Percentiles rank a stretch among this genome's conserved stretches.
These are phyloP conservation scores for Puntigrus tetrazona DNA, from an alignment of 2,113 vertebrate species.

Conservation along the genomic window DNA sequence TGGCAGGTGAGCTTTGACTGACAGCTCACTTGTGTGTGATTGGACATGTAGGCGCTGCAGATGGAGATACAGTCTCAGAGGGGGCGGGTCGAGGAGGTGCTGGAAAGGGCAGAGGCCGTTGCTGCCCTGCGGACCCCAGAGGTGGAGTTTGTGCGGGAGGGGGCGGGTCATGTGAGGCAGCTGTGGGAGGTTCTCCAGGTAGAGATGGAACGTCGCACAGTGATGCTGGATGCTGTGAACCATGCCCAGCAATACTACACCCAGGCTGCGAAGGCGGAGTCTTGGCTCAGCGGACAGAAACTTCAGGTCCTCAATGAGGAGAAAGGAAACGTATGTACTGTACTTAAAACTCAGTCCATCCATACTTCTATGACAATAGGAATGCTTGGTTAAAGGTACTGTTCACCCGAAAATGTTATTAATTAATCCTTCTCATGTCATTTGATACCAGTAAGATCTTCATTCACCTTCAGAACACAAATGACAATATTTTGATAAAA, in stretches of 20 bases:
- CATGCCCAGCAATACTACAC: slow-evolving; percentile 90
- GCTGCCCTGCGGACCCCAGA: slow-evolving; percentile 79
- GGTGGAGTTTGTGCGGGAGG: slow-evolving; percentile 78
- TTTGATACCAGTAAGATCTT: no score
- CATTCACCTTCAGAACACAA: no score
- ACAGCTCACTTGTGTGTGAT: slow-evolving; percentile 1
- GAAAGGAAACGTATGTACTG: slow-evolving; percentile 82
- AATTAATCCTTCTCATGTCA: no score
- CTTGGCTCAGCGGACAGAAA: slow-evolving; percentile 93
- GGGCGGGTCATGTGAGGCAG: slow-evolving; percentile 79
- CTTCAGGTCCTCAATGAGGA: slow-evolving; percentile 89
- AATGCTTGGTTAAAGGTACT: not conserved
- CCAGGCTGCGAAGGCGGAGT: slow-evolving; percentile 85
- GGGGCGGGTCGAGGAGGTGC: slow-evolving; percentile 80
- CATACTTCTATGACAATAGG: not conserved
- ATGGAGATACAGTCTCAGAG: slow-evolving; percentile 87
- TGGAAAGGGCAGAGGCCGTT: slow-evolving; percentile 76
- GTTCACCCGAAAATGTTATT: no score
- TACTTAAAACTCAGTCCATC: not conserved
- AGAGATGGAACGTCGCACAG: slow-evolving; percentile 80
- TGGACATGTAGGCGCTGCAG: slow-evolving; percentile 79
- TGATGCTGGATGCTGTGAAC: slow-evolving; percentile 79
- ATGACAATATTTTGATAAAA: no score
- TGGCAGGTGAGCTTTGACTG: not conserved
- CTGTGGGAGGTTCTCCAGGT: slow-evolving; percentile 84